phyloP scores from a whole-genome alignment of 2,797 vertebrate genomes.

The Cryptoblepharus egeriae region DNA sequence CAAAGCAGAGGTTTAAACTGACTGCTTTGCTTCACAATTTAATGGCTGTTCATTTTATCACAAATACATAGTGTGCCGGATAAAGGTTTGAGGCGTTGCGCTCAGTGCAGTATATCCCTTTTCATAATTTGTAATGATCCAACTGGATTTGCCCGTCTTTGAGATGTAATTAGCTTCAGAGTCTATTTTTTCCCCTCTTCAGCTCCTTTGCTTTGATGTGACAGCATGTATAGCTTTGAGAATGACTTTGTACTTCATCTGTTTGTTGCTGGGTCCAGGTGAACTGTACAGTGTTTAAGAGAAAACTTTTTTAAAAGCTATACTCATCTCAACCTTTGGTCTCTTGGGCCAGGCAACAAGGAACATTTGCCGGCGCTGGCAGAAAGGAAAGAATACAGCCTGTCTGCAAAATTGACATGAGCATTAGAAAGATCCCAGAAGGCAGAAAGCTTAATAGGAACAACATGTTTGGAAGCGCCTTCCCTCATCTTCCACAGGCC shows the following conservation, averaged over 20 bases:
- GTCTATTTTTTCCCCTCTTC: neutral
- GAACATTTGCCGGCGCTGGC: neutral
- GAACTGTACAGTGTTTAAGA: conserved; percentile 19
- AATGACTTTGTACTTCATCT: neutral
- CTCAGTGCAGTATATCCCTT: neutral
- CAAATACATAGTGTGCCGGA: neutral
- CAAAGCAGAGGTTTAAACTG: conserved; percentile 25
- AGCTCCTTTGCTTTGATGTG: conserved; percentile 25
- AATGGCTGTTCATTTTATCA: conserved; percentile 33
- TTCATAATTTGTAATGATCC: conserved; percentile 17
- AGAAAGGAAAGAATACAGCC: neutral
- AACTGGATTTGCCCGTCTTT: conserved; percentile 32
- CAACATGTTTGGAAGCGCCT: neutral
- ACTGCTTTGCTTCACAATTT: conserved; percentile 29
- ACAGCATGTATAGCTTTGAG: neutral
- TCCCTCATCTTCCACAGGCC: neutral
- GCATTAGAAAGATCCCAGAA: conserved; percentile 12
- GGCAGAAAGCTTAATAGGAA: conserved; percentile 8
- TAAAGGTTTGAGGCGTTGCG: neutral
- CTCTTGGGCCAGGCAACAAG: neutral
- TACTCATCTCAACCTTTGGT: neutral
- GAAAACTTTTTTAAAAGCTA: conserved; percentile 10
- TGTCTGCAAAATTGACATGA: conserved; percentile 9
- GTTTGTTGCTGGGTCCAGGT: neutral
- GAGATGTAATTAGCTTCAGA: neutral